A percentile compares a stretch with the other conserved stretches of the same genome.
Evolutionary conservation across 92 coral and sea anemone species (phyloP).

Genomic region (Micromussa lordhowensis): DNA sequence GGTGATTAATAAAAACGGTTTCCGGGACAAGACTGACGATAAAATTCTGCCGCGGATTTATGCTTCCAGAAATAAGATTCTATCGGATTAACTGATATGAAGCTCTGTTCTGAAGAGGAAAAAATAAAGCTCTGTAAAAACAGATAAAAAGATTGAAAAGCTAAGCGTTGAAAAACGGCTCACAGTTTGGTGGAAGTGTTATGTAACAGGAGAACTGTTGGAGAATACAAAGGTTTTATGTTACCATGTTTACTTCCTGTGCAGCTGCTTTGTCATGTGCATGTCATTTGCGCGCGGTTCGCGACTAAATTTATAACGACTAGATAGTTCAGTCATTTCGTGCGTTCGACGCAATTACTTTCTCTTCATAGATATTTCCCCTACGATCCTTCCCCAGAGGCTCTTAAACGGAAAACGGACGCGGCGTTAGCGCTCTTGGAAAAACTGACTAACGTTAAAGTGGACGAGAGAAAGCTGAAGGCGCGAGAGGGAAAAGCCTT

Average conservation of each 20-base stretch:
- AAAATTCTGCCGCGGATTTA: background rate
- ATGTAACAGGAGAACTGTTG: background rate
- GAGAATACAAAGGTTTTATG: too few species aligned
- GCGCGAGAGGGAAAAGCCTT: constrained; percentile 90
- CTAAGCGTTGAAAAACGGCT: constrained; percentile 6
- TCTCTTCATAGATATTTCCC: constrained; percentile 75
- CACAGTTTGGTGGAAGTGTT: background rate
- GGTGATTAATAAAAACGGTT: constrained; percentile 16
- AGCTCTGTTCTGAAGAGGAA: background rate
- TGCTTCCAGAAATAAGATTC: constrained; percentile 3
- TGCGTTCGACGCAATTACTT: too few species aligned
- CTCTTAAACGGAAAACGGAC: constrained; percentile 85
- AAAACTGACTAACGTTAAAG: constrained; percentile 62
- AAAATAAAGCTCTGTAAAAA: constrained; percentile 10
- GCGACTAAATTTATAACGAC: background rate
- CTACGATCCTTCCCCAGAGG: constrained; percentile 81
- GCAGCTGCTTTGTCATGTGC: too few species aligned
- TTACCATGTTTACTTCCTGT: too few species aligned
- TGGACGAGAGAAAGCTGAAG: constrained; percentile 74
- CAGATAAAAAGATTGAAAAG: constrained; percentile 5
- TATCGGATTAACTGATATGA: background rate
- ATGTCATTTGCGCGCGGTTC: background rate
- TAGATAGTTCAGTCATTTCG: too few species aligned
- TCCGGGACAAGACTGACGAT: background rate
- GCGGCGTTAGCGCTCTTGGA: constrained; percentile 62